Conservation (phyloP, 2,113 vertebrate genomes). For the Opisthocomus hoazin region DNA sequence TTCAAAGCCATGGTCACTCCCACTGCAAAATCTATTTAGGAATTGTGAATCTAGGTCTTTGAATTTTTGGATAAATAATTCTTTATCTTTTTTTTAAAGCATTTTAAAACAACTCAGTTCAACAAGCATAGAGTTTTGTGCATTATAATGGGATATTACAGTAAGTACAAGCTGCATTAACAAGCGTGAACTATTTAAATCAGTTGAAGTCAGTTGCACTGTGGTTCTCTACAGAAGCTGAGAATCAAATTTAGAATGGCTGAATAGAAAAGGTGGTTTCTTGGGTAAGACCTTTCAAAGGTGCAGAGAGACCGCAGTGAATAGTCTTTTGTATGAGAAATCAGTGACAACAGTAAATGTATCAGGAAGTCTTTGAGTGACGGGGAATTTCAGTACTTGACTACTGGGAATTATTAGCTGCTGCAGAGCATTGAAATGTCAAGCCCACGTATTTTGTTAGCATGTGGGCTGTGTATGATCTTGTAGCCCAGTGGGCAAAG, state of each 20-base stretch:
- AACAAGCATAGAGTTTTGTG: not conserved
- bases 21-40: not conserved
- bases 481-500: not conserved
- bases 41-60: not conserved
- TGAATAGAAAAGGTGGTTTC: not conserved
- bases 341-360: not conserved
- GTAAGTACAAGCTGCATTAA: not conserved
- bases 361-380: not conserved
- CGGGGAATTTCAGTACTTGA: not conserved
- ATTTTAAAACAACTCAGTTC: not conserved
- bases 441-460: not conserved
- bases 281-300: not conserved
- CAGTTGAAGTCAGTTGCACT: not conserved
- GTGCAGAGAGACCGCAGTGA: accelerated
- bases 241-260: not conserved
- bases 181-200: not conserved
- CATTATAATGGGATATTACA: not conserved
- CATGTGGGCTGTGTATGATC: not conserved
- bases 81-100: not conserved
- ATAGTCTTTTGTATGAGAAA: not conserved
- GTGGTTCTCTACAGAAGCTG: not conserved
- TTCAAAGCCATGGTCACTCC: not conserved
- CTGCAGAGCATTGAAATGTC: not conserved
- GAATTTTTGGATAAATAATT: not conserved
- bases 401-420: not conserved